Evolutionary conservation across 2,888 invertebrate genomes (phyloP), one percentile per base, ranked within the genome.

Genomic region (Melinaea menophilus): DNA sequence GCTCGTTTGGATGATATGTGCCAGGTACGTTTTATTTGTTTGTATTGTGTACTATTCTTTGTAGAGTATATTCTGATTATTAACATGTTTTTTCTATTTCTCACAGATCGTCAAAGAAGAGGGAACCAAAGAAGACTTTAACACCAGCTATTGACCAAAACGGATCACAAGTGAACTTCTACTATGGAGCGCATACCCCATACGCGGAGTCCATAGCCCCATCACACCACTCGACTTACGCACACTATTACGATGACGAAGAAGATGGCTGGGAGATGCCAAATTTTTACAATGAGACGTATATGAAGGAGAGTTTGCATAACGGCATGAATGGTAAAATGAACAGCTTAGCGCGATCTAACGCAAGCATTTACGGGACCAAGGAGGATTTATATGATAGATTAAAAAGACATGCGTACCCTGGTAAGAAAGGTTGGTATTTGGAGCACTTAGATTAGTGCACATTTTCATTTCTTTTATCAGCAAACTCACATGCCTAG

Each of bases 221-320:
- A 1, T 97, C 97, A 5, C 98, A 98, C 85, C 98, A 98, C 80
- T 97, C 97, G 57, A 98, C 98, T 0, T 98, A 98, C 84, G 98
- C 98, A 3, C 98, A 98, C 82, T 98, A 98, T 83, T 98, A 98
- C 75, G 97, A 98, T 79, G 97, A 98, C 74, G 98, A 98, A 80
- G 98, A 98, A 85, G 98, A 98, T 76, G 98, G 97, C 56, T 98
- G 98, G 98, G 98, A 98, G 82, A 98, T 98, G 98, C 98, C 98
- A 0, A 98, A 98, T 86, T 98, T 98, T 86, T 98, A 98, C 88
- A 97, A 97, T 82, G 98, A 98, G 87, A 97, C 97, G 2, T 98
- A 98, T 80, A 97, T 98, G 97, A 98, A 98, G 89, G 97, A 97
- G 91, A 94, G 97, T 79, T 92, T 97, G 63, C 97, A 97, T 84